These are phyloP conservation scores for Polypedilum pembai DNA, from an alignment of 1,140 invertebrate species.

Conservation along the genomic window DNA sequence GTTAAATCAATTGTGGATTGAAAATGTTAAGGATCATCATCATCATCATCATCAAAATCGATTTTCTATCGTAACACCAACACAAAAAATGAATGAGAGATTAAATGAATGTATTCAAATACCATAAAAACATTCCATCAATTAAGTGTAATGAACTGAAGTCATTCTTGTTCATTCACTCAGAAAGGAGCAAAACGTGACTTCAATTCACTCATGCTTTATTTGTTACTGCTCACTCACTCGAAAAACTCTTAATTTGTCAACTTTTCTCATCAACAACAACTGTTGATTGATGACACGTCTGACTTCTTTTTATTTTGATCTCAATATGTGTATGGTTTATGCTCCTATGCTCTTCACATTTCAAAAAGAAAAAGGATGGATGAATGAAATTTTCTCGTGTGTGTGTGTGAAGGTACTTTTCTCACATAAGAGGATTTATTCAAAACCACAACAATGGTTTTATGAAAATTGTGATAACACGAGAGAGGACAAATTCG, in stretches of 20 bases:
- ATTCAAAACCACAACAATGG: background rate
- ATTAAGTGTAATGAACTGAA: slow-evolving; percentile 26
- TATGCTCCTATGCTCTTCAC: no score
- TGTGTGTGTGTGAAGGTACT: background rate
- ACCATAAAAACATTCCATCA: slow-evolving; percentile 24
- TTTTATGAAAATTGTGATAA: no score
- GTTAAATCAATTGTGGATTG: background rate
- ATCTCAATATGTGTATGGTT: background rate
- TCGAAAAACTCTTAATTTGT: slow-evolving; percentile 1
- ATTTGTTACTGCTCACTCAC: slow-evolving; percentile 6
- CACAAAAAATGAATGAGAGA: background rate
- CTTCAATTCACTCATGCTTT: background rate
- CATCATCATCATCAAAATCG: background rate
- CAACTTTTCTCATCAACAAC: slow-evolving; percentile 25
- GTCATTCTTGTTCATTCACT: slow-evolving; percentile 22
- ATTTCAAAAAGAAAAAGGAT: background rate
- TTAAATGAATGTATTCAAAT: slow-evolving; percentile 17
- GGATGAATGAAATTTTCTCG: background rate
- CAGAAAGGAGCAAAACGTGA: slow-evolving; percentile 13
- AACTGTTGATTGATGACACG: slow-evolving; percentile 28
- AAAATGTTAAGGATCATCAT: background rate
- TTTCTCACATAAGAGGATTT: background rate
- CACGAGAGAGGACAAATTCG: background rate
- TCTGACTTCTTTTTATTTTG: slow-evolving; percentile 20
- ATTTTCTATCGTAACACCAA: background rate